A percentile compares a stretch with the other conserved stretches of the same genome.
Evolutionary conservation across 1,140 invertebrate species (phyloP).

Genomic region (Tyrophagus putrescentiae): DNA sequence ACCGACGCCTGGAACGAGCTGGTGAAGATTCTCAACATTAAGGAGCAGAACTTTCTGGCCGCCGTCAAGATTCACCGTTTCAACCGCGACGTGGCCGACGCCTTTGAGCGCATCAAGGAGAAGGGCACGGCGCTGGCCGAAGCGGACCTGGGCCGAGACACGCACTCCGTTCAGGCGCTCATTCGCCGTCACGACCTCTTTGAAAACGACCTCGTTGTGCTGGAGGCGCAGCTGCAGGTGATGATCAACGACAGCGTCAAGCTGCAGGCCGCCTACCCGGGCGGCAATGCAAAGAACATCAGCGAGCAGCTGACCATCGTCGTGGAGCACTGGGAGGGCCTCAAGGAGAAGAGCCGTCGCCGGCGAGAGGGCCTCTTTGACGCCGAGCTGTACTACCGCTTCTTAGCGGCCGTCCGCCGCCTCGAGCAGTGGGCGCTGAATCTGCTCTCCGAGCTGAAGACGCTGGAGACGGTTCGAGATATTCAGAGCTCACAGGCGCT

Average conservation of each 20-base stretch:
- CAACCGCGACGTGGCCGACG: slow-evolving; percentile 86
- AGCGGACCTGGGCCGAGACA: slow-evolving; percentile 66
- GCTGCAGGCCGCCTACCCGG: slow-evolving; percentile 74
- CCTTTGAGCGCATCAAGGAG: slow-evolving; percentile 71
- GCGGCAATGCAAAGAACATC: slow-evolving; percentile 76
- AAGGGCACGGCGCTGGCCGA: slow-evolving; percentile 55
- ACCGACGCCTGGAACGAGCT: slow-evolving; percentile 74
- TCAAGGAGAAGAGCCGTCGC: slow-evolving; percentile 62
- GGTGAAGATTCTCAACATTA: slow-evolving; percentile 62
- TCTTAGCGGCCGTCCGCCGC: slow-evolving; percentile 65
- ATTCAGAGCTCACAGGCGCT: slow-evolving; percentile 70
- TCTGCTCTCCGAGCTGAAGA: slow-evolving; percentile 57
- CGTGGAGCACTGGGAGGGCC: slow-evolving; percentile 64
- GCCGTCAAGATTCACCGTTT: slow-evolving; percentile 92
- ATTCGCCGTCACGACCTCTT: slow-evolving; percentile 79
- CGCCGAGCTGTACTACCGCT: slow-evolving; percentile 73
- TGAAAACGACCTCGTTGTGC: slow-evolving; percentile 81
- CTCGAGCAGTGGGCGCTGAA: slow-evolving; percentile 72
- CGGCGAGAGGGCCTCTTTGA: slow-evolving; percentile 65
- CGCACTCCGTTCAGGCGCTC: slow-evolving; percentile 67
- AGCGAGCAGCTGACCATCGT: slow-evolving; percentile 66
- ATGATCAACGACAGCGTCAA: slow-evolving; percentile 77
- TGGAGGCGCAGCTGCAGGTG: slow-evolving; percentile 64
- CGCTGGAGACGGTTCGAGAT: slow-evolving; percentile 66
- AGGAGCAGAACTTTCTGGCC: slow-evolving; percentile 68